These are phyloP conservation scores for Neosilurus mollespiculum DNA, from an alignment of 2,797 vertebrate genomes.

Conservation along the genomic window DNA sequence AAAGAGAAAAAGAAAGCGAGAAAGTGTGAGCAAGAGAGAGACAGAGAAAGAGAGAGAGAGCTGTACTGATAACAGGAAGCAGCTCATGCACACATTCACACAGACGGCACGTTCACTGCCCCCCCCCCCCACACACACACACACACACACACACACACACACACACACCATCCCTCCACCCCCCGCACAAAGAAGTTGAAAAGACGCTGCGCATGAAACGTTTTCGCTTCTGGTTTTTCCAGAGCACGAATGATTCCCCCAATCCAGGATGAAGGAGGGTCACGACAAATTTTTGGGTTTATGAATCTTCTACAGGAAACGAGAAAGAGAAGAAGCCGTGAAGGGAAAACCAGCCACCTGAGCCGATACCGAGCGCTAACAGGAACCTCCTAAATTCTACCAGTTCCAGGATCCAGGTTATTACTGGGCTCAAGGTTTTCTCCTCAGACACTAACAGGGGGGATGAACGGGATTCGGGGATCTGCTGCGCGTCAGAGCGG, in stretches of 20 bases:
- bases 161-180: slow-evolving; percentile 47
- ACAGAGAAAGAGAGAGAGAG: slow-evolving; percentile 20
- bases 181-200: slow-evolving; percentile 45
- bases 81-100: slow-evolving; percentile 75
- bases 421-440: too few species aligned
- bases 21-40: neutral
- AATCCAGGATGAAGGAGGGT: neutral
- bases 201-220: neutral
- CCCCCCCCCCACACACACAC: slow-evolving; percentile 68
- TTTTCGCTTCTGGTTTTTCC: neutral
- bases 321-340: too few species aligned
- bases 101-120: slow-evolving; percentile 52
- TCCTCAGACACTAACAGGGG: too few species aligned
- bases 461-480: neutral
- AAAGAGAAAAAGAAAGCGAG: neutral
- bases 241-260: neutral
- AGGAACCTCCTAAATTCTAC: too few species aligned
- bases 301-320: too few species aligned
- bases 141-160: slow-evolving; percentile 61
- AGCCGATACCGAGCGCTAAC: too few species aligned
- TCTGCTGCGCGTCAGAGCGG: too few species aligned
- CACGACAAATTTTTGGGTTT: too few species aligned
- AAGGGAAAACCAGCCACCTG: too few species aligned
- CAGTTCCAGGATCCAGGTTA: too few species aligned
- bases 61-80: slow-evolving; percentile 76